phyloP scores from a whole-genome alignment of 2,888 invertebrate genomes.

The Cryptus armator region DNA sequence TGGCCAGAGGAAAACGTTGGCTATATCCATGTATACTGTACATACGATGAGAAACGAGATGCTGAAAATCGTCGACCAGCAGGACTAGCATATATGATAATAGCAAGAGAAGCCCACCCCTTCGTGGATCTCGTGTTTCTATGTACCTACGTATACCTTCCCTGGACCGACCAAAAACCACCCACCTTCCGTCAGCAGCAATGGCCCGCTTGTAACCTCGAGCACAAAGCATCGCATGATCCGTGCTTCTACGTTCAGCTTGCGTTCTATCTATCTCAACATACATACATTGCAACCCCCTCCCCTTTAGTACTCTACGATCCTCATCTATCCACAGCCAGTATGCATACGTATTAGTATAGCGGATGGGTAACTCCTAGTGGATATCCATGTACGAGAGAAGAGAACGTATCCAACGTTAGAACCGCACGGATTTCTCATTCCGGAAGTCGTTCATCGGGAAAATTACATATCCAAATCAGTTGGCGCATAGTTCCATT shows the following conservation, averaged over 20 bases:
- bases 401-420: slow-evolving; percentile 44
- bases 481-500: slow-evolving; percentile 51
- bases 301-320: slow-evolving; percentile 28
- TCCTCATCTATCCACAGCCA: slow-evolving; percentile 38
- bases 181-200: slow-evolving; percentile 51
- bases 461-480: slow-evolving; percentile 68
- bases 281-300: slow-evolving; percentile 18
- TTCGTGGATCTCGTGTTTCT: slow-evolving; percentile 54
- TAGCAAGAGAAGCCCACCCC: slow-evolving; percentile 19
- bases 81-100: slow-evolving; percentile 31
- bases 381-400: slow-evolving; percentile 3
- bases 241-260: slow-evolving; percentile 40
- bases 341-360: slow-evolving; percentile 36
- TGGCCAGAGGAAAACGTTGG: slow-evolving; percentile 44
- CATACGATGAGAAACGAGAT: slow-evolving; percentile 48
- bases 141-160: slow-evolving; percentile 50
- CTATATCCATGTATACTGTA: slow-evolving; percentile 17
- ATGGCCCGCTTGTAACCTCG: slow-evolving; percentile 56
- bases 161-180: slow-evolving; percentile 63
- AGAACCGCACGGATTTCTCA: slow-evolving; percentile 62
- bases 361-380: slow-evolving; percentile 21
- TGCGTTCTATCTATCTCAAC: slow-evolving; percentile 7
- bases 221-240: slow-evolving; percentile 66
- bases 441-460: slow-evolving; percentile 65
- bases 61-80: slow-evolving; percentile 60